These are phyloP conservation scores for Thereva nobilitata DNA, from an alignment of 2,888 invertebrate genomes.

Conservation along the genomic window DNA sequence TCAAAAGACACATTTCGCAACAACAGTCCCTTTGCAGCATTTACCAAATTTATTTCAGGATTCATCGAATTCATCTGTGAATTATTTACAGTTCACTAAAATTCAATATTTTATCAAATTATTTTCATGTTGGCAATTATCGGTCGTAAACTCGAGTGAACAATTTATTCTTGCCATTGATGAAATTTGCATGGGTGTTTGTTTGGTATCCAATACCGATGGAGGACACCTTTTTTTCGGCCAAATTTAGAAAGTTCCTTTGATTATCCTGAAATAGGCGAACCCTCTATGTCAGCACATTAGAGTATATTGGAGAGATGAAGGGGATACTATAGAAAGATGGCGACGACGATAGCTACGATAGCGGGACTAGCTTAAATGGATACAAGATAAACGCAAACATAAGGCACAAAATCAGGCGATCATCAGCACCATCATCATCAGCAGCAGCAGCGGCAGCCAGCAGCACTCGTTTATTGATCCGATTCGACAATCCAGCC, in stretches of 20 bases:
- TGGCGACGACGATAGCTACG: too few species aligned
- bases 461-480: conserved; percentile 22
- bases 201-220: conserved; percentile 7
- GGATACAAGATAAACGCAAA: too few species aligned
- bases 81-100: conserved; percentile 11
- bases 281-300: neutral
- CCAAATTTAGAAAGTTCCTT: conserved; percentile 32
- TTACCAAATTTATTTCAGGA: too few species aligned
- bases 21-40: too few species aligned
- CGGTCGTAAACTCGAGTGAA: conserved; percentile 30
- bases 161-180: conserved; percentile 16
- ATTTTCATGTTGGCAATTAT: conserved; percentile 28
- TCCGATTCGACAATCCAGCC: conserved; percentile 17
- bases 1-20: too few species aligned
- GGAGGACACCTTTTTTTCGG: conserved; percentile 18
- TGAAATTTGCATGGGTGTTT: neutral
- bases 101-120: conserved; percentile 22
- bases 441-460: conserved; percentile 4
- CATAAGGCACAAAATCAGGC: too few species aligned
- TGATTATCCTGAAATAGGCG: conserved; percentile 33
- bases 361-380: too few species aligned
- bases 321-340: too few species aligned
- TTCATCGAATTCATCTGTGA: neutral
- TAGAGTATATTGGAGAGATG: too few species aligned
- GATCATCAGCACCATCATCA: too few species aligned